phyloP scores from a whole-genome alignment of 2,113 vertebrate species.

The Sturnira hondurensis region DNA sequence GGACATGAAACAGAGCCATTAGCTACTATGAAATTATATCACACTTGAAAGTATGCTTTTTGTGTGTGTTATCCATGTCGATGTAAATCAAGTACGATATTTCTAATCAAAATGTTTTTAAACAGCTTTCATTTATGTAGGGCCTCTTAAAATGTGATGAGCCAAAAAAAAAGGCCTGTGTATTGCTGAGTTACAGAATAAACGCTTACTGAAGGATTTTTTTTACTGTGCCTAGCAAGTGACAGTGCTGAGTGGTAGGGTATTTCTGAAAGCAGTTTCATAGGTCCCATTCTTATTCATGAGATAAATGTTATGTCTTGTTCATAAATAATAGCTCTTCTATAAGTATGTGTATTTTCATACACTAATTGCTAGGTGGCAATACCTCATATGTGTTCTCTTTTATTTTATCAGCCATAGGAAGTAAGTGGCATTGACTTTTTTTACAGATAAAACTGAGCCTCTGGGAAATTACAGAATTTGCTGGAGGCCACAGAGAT shows the following conservation, averaged over 20 bases:
- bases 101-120: conserved; percentile 31
- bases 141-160: neutral
- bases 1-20: conserved; percentile 14
- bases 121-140: conserved; percentile 1
- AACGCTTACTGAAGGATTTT: neutral
- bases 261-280: neutral
- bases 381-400: neutral
- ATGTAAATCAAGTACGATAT: neutral
- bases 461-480: neutral
- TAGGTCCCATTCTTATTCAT: neutral
- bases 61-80: neutral
- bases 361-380: neutral
- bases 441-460: neutral
- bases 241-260: neutral
- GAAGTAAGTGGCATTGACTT: neutral
- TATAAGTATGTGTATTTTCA: neutral
- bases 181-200: neutral
- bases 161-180: neutral
- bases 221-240: neutral
- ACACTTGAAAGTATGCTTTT: conserved; percentile 4
- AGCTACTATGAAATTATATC: conserved; percentile 10
- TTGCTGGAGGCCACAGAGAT: neutral
- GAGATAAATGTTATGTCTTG: neutral
- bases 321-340: neutral
- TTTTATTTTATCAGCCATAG: neutral